These are phyloP conservation scores for Poecilia latipinna DNA, from an alignment of 2,113 vertebrate genomes.

Conservation along the genomic window DNA sequence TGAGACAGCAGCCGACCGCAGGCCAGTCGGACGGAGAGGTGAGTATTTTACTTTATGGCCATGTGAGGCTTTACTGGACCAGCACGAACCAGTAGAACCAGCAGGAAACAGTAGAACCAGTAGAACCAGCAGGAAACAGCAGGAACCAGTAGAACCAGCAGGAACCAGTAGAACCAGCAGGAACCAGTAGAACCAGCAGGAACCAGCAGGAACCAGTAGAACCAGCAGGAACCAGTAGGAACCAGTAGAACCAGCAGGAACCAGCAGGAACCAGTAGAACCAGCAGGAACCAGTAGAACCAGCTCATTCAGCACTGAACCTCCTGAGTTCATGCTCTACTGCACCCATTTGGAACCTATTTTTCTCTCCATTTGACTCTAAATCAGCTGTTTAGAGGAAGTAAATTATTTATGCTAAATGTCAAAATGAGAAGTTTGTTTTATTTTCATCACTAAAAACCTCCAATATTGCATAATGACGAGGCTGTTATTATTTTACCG, in stretches of 20 bases:
- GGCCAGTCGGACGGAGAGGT: constrained; percentile 23
- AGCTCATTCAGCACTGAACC: too few species aligned
- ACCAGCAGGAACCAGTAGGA: background rate
- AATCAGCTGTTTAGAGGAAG: too few species aligned
- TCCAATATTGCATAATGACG: too few species aligned
- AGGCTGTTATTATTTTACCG: too few species aligned
- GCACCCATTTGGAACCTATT: too few species aligned
- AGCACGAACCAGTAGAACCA: background rate
- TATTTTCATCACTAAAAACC: too few species aligned
- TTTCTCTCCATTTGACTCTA: too few species aligned
- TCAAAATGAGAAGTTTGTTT: too few species aligned
- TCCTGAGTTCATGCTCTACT: too few species aligned
- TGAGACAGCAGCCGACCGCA: constrained; percentile 4
- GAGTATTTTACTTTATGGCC: constrained; percentile 6
- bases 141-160: too few species aligned
- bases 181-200: background rate
- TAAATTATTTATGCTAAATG: too few species aligned
- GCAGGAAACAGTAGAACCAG: background rate
- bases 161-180: background rate
- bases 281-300: background rate
- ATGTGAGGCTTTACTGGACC: background rate
- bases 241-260: background rate
- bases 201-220: background rate
- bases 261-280: background rate
- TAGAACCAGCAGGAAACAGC: too few species aligned